Percentiles rank a stretch among this genome's conserved stretches.
Conservation (phyloP, 2,888 invertebrate species). For the Dolichomitus sp. region DNA sequence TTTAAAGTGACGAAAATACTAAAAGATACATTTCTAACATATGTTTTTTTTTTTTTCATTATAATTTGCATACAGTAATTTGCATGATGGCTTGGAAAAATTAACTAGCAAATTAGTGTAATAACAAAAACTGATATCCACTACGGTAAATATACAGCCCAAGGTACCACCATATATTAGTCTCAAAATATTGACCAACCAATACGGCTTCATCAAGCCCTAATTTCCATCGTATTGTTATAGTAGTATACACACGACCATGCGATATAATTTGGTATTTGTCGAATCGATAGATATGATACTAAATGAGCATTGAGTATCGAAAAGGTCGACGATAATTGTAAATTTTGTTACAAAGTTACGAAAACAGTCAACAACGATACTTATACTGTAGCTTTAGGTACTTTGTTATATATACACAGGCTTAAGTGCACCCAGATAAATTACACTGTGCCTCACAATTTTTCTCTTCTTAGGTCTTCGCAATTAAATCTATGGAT, state of each 20-base stretch:
- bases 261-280: neutral
- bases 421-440: neutral
- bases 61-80: too few relatives aligned
- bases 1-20: too few relatives aligned
- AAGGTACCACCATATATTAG: neutral
- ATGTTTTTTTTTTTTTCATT: too few relatives aligned
- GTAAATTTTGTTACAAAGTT: too few relatives aligned
- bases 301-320: neutral
- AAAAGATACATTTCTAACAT: too few relatives aligned
- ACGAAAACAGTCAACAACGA: neutral
- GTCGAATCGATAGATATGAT: neutral
- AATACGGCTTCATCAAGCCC: slow-evolving; percentile 9
- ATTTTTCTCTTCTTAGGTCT: slow-evolving; percentile 1
- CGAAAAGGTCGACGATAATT: too few relatives aligned
- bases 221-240: neutral
- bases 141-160: neutral
- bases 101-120: too few relatives aligned
- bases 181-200: neutral
- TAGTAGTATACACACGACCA: neutral
- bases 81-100: too few relatives aligned
- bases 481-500: slow-evolving; percentile 41
- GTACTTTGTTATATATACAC: neutral
- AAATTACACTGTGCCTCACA: neutral
- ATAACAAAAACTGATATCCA: neutral
- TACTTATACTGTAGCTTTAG: neutral